Conservation (phyloP, 2,113 vertebrate genomes). For the Gobius niger region DNA sequence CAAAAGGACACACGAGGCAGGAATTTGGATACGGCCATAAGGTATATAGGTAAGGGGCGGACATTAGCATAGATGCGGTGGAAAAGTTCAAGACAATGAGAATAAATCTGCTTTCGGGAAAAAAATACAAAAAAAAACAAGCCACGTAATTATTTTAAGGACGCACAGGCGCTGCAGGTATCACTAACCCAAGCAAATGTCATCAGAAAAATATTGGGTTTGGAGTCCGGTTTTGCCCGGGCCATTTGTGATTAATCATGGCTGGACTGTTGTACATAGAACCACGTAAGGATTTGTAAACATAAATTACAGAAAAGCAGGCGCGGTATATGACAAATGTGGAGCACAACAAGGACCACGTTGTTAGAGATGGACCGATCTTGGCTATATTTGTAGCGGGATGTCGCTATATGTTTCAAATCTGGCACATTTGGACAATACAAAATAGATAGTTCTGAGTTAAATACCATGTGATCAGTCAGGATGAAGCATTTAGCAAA, state of each 20-base stretch:
- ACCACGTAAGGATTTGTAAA: background rate
- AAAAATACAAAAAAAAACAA: slow-evolving; percentile 8
- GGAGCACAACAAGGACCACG: background rate
- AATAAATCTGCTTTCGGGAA: slow-evolving; percentile 68
- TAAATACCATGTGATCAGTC: too few species aligned
- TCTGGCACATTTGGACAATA: too few species aligned
- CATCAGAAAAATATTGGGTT: slow-evolving; percentile 50
- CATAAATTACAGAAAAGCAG: background rate
- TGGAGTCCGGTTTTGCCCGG: slow-evolving; percentile 4
- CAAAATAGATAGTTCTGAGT: too few species aligned
- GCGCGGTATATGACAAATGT: background rate
- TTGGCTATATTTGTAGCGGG: too few species aligned
- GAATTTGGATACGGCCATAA: slow-evolving; percentile 51
- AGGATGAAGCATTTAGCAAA: too few species aligned
- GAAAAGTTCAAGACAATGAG: slow-evolving; percentile 68
- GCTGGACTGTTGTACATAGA: background rate
- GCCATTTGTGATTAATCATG: slow-evolving; percentile 35
- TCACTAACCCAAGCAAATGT: slow-evolving; percentile 60
- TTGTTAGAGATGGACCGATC: background rate
- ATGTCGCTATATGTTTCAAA: too few species aligned
- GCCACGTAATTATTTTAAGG: slow-evolving; percentile 70
- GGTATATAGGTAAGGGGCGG: slow-evolving; percentile 39
- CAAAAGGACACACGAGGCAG: slow-evolving; percentile 83
- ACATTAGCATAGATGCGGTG: slow-evolving; percentile 45
- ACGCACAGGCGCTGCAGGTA: slow-evolving; percentile 62